Base-by-base conservation (phyloP, 2,888 invertebrate genomes). In the Frankliniella fusca region DNA sequence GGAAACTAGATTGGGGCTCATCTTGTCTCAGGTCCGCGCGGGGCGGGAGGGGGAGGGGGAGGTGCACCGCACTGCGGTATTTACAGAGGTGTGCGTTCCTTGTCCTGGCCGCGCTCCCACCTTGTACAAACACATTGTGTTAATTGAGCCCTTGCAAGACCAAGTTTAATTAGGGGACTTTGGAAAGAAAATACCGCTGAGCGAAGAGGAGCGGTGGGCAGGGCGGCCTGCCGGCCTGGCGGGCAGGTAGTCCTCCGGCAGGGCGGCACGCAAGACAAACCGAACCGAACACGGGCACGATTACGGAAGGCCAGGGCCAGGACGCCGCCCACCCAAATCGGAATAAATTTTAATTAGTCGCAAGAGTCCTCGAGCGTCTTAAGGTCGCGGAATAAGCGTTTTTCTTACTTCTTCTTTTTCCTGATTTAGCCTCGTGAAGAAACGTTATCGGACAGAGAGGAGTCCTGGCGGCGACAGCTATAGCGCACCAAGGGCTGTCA, bases 81-180 rank as follows among this genome's bases (percentile, higher is more conserved):
- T 76, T 23, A 76, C 70, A 76, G 27, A 76, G 70, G 70, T 76
- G 70, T 23, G 70, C 70, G 23, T 9, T 76, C 27, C 70, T 76
- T 76, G 70, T 76, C 70, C 61, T 18, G 61, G 61, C 61, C 18
- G 70, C 10, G 70, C 70, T 23, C 70, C 70, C 70, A 76, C 70
- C 70, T 76, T 76, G 70, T 76, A 27, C 70, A 76, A 76, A 76
- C 70, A 76, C 70, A 76, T 76, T 76, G 70, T 76, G 70, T 76
- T 76, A 76, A 76, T 76, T 76, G 70, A 76, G 70, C 70, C 70
- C 70, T 27, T 76, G 70, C 70, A 76, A 76, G 70, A 76, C 70
- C 70, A 76, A 76, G 23, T 76, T 76, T 76, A 76, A 76, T 76
- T 76, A 76, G 70, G 70, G 27, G 70, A 76, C 70, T 76, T 76